Base-by-base conservation (phyloP, 2,113 vertebrate genomes). In the Paramisgurnus dabryanus region DNA sequence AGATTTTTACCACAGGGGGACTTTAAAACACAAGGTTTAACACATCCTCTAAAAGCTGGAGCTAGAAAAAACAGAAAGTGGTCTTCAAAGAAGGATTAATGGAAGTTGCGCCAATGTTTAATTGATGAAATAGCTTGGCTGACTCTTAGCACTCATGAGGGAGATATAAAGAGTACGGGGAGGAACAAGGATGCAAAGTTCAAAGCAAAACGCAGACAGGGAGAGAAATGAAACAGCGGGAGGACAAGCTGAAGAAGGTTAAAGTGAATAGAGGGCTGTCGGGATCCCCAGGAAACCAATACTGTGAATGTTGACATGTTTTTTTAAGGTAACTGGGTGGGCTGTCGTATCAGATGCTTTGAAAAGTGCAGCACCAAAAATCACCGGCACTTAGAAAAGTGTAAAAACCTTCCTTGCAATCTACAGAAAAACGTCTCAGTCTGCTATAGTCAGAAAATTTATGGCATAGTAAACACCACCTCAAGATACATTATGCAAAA, bases 121-220 rank as follows among this genome's bases (percentile, higher is more conserved):
- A 64, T 64, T 76, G 72, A 64, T 55, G 45, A n/a, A 82, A 67
- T 67, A 17, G 79, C 22, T 53, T 74, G 85, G 86, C 88, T 92
- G 88, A 92, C 89, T 87, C 90, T 92, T 89, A 88, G 88, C 27
- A 34, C 82, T 89, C 83, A 74, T 12, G 22, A 63, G 60, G 3
- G 49, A 67, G 27, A 10, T 10, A 67, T 27, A 58, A 13, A 67
- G 12, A 6, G 50, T n/a, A 7, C 15, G 13, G 47, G 61, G 13
- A 65, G n/a, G 17, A 5, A 27, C 1, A 5, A 53, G 41, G 41
- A 69, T 41, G 27, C 15, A 7, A 43, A 60, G 55, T 73, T 73
- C 55, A 60, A 60, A 67, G 50, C 47, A 7, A 61, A 60, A 61
- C 5, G 12, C 58, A 9, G 4, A 61, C 9, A 58, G 15, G 7